A percentile compares a stretch with the other conserved stretches of the same genome.
Conservation (phyloP, 2,797 vertebrate species). For the Neomorphus geoffroyi region DNA sequence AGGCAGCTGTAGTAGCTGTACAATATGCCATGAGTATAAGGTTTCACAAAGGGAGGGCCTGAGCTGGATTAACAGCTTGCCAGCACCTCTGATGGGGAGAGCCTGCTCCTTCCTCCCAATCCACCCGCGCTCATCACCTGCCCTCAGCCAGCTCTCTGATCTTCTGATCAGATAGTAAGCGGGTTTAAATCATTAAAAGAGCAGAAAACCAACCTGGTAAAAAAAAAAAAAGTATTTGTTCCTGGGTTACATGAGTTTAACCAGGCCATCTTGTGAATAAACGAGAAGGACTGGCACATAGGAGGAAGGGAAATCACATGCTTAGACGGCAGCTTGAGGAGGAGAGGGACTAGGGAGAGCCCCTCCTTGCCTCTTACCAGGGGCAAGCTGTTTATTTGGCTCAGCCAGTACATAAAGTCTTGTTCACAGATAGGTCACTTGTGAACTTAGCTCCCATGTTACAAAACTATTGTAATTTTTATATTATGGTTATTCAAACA, state of each 20-base stretch:
- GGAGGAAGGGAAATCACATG: not conserved
- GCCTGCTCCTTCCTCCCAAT: not conserved
- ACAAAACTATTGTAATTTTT: not conserved
- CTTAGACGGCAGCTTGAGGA: not conserved
- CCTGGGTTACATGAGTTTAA: not conserved
- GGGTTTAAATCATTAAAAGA: not conserved
- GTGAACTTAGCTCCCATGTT: not conserved
- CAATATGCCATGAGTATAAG: not conserved
- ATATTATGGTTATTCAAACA: not conserved
- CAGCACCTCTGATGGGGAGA: not conserved
- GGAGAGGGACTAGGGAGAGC: not conserved
- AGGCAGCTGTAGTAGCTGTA: not conserved
- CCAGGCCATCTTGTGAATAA: not conserved
- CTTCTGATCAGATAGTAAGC: not conserved
- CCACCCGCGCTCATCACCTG: not conserved
- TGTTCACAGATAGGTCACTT: accelerated
- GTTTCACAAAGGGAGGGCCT: conserved; percentile 1
- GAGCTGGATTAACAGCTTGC: conserved; percentile 21
- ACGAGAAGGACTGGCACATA: not conserved
- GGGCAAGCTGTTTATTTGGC: not conserved
- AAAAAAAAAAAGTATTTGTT: not conserved
- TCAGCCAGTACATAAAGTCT: not conserved
- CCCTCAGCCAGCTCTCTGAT: not conserved
- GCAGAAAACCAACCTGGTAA: not conserved
- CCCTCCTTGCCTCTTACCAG: not conserved